Evolutionary conservation across 2,797 vertebrate genomes (phyloP), one percentile per base, ranked within the genome.

Genomic region (Sylvia borin): DNA sequence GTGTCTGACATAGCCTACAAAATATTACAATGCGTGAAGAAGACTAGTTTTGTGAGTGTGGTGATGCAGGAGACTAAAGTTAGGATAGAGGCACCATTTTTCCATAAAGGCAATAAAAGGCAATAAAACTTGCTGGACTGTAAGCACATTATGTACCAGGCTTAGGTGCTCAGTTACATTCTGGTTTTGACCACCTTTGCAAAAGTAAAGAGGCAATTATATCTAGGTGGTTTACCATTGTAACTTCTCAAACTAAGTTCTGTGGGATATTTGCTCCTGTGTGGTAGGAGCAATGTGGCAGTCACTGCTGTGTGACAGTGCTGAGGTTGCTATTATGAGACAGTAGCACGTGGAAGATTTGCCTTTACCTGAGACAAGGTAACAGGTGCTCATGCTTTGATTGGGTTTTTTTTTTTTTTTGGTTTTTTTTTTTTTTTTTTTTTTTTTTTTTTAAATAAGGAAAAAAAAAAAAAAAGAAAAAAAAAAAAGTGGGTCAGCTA

Each of bases 391-490:
- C 64, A 40, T 21, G 12, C 24, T 34, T 31, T 78, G 29, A 61
- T 36, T 36, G n/a, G n/a, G n/a, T 36, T 36, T 10, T 36, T 40
- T 40, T 40, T 40, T 40, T 40, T 40, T 40, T 14, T 40, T 40
- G n/a, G n/a, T 36, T 36, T 36, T 36, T 10, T 36, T 40, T 40
- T 40, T 40, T 40, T 40, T 36, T 36, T 36, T 36, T 10, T 36
- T 40, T 40, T 40, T 40, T 40, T 40, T 40, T 40, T 14, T 40
- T 40, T 40, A 40, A 40, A 22, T 8, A 26, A 22, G 19, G 20
- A 11, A 10, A n/a, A 13, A 6, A 19, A 15, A 24, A 2, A 4
- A 1, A 1, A 32, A 17, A 10, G 26, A 4, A 43, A 32, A 2
- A 58, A 50, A 11, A 2, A 38, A 71, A 88, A 74, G 7, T 26